Evolutionary conservation across 2,797 vertebrate genomes (phyloP), one percentile per base, ranked within the genome.

Genomic region (Dermochelys coriacea): DNA sequence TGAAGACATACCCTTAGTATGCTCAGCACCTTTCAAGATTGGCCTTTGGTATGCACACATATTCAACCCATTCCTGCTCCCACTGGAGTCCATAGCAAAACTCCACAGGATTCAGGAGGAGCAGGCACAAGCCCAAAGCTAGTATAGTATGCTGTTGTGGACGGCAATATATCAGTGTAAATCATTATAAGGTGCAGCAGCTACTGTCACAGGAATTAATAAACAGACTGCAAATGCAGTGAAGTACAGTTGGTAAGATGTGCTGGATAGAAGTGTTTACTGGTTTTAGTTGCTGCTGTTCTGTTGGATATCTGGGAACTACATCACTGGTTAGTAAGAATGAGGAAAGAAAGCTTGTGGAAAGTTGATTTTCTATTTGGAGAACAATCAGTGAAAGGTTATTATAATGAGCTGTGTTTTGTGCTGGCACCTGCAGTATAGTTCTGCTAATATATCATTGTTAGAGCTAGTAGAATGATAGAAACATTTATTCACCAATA

Each of bases 21-120:
- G 87, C 91, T 93, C 92, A 89, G 80, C 61, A 92, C 95, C 94
- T 82, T 93, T 94, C 87, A 92, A 95, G 91, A 93, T 57, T 15
- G 14, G 71, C 82, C 87, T 82, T 95, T 84, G 81, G n/a, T 92
- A 78, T 3, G 71, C 94, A 50, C 77, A 80, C 57, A 54, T 68
- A 86, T 93, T 93, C 93, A 75, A 25, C 12, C 37, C 71, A 95
- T 37, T 77, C 93, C 87, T 94, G 78, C 82, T 97, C 95, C 95
- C 95, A 93, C 80, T 89, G 94, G 93, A 95, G 57, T 89, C 49
- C 85, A 97, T n/a, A 97, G 94, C 92, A 97, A 97, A 97, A 97
- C 95, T 96, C 93, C 96, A 96, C 96, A 95, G 97, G 96, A 93
- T 97, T 95, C 77, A 96, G 97, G 96, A 97, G 91, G 92, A 96